phyloP scores from a whole-genome alignment of 1,140 invertebrate genomes.

The Megalopta genalis region DNA sequence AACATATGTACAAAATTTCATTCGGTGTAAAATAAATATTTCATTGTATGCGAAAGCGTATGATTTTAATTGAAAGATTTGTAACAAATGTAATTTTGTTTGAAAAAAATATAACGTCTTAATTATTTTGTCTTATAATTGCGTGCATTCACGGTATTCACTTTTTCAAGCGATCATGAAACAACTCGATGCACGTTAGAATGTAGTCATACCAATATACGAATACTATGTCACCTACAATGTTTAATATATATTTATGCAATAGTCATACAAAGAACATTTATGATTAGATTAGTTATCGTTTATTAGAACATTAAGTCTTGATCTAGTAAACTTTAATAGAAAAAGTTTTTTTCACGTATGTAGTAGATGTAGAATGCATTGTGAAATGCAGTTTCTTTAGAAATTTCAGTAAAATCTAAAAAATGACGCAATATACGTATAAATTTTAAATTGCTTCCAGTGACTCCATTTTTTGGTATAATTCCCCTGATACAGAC shows the following conservation, averaged over 20 bases:
- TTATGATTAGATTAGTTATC: background rate
- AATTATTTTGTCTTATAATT: background rate
- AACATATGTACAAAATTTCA: constrained; percentile 27
- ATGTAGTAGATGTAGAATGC: background rate
- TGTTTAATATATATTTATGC: background rate
- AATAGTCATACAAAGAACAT: background rate
- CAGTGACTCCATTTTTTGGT: background rate
- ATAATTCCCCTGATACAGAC: constrained; percentile 32
- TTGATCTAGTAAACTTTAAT: background rate
- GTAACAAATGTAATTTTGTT: background rate
- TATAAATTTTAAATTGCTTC: background rate
- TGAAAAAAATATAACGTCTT: background rate
- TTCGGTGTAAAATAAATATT: constrained; percentile 4
- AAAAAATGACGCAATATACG: constrained; percentile 22
- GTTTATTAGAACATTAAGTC: background rate
- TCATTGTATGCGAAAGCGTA: constrained; percentile 8
- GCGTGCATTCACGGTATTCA: background rate
- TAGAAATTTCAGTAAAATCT: constrained; percentile 6
- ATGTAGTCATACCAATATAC: background rate
- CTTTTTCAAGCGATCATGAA: background rate
- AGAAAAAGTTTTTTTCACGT: background rate
- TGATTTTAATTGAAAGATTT: background rate
- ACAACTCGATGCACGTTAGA: background rate
- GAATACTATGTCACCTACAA: background rate
- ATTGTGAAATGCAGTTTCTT: background rate